Conservation (phyloP, 2,888 invertebrate species). For the Hirtodrosophila duncani region DNA sequence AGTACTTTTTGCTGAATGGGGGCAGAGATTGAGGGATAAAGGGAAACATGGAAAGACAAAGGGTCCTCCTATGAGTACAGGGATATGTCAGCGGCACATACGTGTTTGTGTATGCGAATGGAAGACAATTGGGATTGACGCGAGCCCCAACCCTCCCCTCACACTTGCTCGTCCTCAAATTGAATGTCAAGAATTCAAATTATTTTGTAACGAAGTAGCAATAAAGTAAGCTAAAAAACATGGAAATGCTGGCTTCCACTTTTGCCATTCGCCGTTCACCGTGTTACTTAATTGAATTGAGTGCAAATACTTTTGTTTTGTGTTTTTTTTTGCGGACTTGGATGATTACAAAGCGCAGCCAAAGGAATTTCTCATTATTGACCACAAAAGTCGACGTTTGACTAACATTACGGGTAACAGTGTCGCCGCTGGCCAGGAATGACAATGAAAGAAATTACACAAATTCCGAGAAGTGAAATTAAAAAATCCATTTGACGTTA, state of each 20-base stretch:
- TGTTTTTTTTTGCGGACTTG: conserved; percentile 6
- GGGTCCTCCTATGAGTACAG: conserved; percentile 28
- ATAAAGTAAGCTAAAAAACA: conserved; percentile 16
- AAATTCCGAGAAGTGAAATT: conserved; percentile 50
- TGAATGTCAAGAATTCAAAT: conserved; percentile 61
- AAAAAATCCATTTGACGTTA: conserved; percentile 69
- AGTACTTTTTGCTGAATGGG: conserved; percentile 18
- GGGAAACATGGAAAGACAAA: background rate
- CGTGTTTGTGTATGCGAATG: background rate
- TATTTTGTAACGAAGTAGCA: conserved; percentile 35
- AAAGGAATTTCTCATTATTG: conserved; percentile 66
- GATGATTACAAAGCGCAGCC: conserved; percentile 55
- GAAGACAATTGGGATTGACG: no score
- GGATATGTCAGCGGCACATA: conserved; percentile 36
- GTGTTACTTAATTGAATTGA: conserved; percentile 67
- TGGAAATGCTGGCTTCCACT: conserved; percentile 10
- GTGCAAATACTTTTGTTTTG: conserved; percentile 52
- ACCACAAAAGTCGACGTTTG: conserved; percentile 57
- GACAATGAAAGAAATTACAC: conserved; percentile 14
- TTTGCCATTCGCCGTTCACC: conserved; percentile 19
- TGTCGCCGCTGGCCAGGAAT: conserved; percentile 32
- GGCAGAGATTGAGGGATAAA: conserved; percentile 9
- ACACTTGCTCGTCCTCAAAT: background rate
- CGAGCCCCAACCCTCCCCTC: no score
- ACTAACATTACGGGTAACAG: conserved; percentile 50